Evolutionary conservation across 2,113 vertebrate genomes (phyloP).

Genomic region (Colistium nudipinnis): DNA sequence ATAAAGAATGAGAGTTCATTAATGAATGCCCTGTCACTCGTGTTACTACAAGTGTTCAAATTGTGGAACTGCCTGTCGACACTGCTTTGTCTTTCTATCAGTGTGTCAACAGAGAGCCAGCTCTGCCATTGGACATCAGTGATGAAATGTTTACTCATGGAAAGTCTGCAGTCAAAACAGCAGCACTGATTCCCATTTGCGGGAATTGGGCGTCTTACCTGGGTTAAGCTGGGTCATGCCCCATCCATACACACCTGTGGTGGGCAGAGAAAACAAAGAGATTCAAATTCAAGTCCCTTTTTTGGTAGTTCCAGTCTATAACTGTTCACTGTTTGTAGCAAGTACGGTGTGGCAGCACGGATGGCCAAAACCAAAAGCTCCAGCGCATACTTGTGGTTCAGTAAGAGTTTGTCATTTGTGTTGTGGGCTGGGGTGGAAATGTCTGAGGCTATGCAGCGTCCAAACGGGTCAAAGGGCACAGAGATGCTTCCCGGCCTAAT

Average conservation of each 20-base stretch:
- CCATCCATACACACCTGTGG: slow-evolving; percentile 71
- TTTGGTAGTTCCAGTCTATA: background rate
- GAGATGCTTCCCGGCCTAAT: slow-evolving; percentile 37
- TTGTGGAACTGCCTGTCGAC: background rate
- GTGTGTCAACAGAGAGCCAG: slow-evolving; percentile 28
- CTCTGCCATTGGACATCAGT: background rate
- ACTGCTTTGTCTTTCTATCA: background rate
- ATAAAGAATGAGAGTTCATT: background rate
- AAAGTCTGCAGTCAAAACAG: background rate
- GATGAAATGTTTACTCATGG: slow-evolving; percentile 29
- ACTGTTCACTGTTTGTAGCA: background rate
- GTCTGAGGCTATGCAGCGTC: slow-evolving; percentile 18
- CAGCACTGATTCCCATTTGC: background rate
- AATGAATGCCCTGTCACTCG: background rate
- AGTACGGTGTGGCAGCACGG: background rate
- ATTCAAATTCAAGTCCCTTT: background rate
- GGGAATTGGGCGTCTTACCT: slow-evolving; percentile 49
- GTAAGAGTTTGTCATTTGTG: slow-evolving; percentile 51
- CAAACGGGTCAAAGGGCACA: slow-evolving; percentile 34
- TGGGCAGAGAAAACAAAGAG: slow-evolving; percentile 14
- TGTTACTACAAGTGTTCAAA: background rate
- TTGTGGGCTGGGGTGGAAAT: slow-evolving; percentile 42
- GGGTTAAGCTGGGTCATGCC: slow-evolving; percentile 53
- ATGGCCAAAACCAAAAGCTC: slow-evolving; percentile 20
- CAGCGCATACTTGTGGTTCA: slow-evolving; percentile 53